phyloP scores from a whole-genome alignment of 2,888 invertebrate genomes.

The Chymomyza amoena region DNA sequence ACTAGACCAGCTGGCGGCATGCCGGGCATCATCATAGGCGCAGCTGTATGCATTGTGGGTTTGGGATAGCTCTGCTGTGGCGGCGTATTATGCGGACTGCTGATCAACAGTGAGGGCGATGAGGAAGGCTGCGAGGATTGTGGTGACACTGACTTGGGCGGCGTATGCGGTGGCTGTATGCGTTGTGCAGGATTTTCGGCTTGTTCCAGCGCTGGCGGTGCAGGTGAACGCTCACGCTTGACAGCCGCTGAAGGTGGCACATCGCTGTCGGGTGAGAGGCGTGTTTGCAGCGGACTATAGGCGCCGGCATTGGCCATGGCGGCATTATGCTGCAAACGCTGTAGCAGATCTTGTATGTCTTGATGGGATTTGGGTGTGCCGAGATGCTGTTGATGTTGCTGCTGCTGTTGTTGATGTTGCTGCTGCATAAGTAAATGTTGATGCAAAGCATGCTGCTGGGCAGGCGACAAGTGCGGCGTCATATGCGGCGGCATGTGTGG shows the following conservation, averaged over 20 bases:
- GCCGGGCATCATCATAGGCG: constrained; percentile 71
- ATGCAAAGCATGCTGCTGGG: constrained; percentile 74
- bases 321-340: constrained; percentile 75
- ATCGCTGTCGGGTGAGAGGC: constrained; percentile 61
- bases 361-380: constrained; percentile 69
- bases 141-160: constrained; percentile 76
- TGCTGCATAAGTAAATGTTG: constrained; percentile 72
- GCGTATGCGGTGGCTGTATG: constrained; percentile 77
- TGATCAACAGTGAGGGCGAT: constrained; percentile 57
- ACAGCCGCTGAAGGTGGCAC: constrained; percentile 41
- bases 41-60: constrained; percentile 46
- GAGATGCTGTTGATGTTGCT: constrained; percentile 42
- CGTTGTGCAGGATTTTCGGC: constrained; percentile 76
- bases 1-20: constrained; percentile 76
- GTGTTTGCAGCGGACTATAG: constrained; percentile 72
- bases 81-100: constrained; percentile 64
- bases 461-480: constrained; percentile 62
- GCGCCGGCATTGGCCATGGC: constrained; percentile 67
- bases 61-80: constrained; percentile 56
- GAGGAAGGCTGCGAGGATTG: constrained; percentile 75
- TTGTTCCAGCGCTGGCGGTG: constrained; percentile 61
- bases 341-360: constrained; percentile 76
- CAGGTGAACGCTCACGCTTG: constrained; percentile 77
- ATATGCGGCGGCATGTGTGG: constrained; percentile 49
- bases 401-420: constrained; percentile 35